A percentile compares a stretch with the other conserved stretches of the same genome.
These are phyloP conservation scores for Sebastes elongatus DNA, from an alignment of 2,797 vertebrate species.

Conservation along the genomic window DNA sequence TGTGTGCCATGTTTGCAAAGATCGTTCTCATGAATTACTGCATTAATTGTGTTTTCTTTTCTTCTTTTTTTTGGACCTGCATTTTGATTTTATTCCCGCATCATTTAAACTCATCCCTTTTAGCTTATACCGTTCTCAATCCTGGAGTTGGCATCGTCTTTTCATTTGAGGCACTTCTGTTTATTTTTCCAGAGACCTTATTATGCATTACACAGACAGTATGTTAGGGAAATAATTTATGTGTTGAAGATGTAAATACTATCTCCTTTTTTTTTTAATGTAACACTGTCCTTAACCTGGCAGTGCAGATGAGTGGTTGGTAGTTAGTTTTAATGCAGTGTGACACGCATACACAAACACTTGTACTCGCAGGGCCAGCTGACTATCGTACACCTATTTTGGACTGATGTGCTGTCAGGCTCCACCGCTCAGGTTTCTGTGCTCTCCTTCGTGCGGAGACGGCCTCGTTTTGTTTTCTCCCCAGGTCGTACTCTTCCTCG, in stretches of 20 bases:
- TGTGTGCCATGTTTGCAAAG: constrained; percentile 68
- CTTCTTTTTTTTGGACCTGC: not conserved
- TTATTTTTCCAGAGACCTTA: constrained; percentile 49
- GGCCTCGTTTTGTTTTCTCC: not conserved
- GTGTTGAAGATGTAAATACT: constrained; percentile 81
- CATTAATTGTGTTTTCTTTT: constrained; percentile 39
- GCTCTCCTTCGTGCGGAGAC: constrained; percentile 39
- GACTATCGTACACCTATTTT: constrained; percentile 57
- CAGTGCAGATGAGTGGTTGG: constrained; percentile 58
- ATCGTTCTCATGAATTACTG: constrained; percentile 60
- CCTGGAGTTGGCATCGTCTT: constrained; percentile 50
- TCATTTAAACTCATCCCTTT: constrained; percentile 40
- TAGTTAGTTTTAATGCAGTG: constrained; percentile 71
- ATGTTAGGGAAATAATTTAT: constrained; percentile 80
- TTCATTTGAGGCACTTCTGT: constrained; percentile 57
- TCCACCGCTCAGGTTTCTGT: constrained; percentile 71
- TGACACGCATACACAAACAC: constrained; percentile 42
- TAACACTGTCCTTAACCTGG: constrained; percentile 57
- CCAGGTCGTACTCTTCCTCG: constrained; percentile 28
- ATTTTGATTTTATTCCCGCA: constrained; percentile 35
- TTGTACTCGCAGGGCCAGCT: constrained; percentile 53
- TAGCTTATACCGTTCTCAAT: constrained; percentile 33
- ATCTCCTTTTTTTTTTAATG: constrained; percentile 52
- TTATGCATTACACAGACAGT: constrained; percentile 74
- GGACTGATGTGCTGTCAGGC: constrained; percentile 59